These are phyloP conservation scores for Calycopis cecrops DNA, from an alignment of 1,140 invertebrate genomes.

Conservation along the genomic window DNA sequence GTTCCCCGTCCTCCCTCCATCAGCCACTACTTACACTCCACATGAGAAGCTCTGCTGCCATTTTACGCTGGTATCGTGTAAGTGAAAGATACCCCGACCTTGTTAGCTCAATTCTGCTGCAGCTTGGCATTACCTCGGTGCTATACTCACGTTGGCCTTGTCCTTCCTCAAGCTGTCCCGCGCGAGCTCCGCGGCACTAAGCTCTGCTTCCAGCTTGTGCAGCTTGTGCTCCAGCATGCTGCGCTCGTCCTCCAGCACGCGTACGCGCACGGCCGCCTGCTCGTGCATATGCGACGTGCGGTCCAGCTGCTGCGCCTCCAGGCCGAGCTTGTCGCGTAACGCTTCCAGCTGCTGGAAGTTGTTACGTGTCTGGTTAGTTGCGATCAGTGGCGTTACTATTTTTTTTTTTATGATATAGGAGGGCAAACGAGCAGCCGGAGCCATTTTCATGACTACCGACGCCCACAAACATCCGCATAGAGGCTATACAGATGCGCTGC, in stretches of 20 bases:
- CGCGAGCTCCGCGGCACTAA: slow-evolving; percentile 78
- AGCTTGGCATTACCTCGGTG: neutral
- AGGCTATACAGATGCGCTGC: no score
- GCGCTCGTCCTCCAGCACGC: slow-evolving; percentile 82
- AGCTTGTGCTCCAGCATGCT: slow-evolving; percentile 79
- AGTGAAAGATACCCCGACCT: no score
- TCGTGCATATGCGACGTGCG: slow-evolving; percentile 80
- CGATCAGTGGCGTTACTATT: no score
- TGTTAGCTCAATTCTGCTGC: neutral
- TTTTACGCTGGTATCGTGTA: no score
- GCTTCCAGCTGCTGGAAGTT: slow-evolving; percentile 79
- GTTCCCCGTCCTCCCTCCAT: no score
- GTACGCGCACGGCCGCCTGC: slow-evolving; percentile 76
- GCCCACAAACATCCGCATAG: no score
- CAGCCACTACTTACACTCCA: no score
- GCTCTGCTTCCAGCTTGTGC: slow-evolving; percentile 83
- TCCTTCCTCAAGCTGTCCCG: slow-evolving; percentile 81
- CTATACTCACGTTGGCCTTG: slow-evolving; percentile 76
- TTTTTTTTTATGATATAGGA: no score
- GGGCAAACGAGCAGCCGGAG: no score
- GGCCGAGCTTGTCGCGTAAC: slow-evolving; percentile 80
- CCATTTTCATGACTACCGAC: no score
- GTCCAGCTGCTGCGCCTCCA: slow-evolving; percentile 78
- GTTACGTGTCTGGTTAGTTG: no score
- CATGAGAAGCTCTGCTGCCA: no score